Evolutionary conservation across 2,113 vertebrate genomes (phyloP).

Genomic region (Chinchilla lanigera): DNA sequence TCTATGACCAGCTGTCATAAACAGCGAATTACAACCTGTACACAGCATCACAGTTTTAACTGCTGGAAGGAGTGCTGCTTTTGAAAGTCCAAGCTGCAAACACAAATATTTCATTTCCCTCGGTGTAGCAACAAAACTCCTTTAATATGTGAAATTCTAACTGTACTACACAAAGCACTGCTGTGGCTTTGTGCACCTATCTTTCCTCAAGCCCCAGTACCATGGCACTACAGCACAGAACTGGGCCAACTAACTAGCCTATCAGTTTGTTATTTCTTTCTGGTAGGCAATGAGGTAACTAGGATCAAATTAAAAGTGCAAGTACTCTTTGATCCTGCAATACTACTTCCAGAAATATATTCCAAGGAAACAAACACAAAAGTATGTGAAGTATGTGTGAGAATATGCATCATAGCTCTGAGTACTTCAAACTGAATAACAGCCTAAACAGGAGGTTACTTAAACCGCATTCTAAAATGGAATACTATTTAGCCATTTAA

Average conservation of each 20-base stretch:
- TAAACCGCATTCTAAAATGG: constrained; percentile 49
- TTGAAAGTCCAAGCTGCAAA: constrained; percentile 28
- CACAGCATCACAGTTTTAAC: not conserved
- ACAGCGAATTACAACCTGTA: not conserved
- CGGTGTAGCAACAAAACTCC: not conserved
- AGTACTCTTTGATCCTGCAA: not conserved
- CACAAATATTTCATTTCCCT: not conserved
- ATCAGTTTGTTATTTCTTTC: constrained; percentile 9
- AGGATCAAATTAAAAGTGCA: constrained; percentile 33
- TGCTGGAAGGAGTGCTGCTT: not conserved
- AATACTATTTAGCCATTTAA: not conserved
- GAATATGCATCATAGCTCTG: not conserved
- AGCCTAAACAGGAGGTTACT: not conserved
- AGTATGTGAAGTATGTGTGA: not conserved
- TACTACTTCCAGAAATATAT: constrained; percentile 17
- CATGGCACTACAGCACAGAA: not conserved
- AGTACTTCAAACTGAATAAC: not conserved
- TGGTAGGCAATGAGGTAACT: not conserved
- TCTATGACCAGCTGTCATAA: not conserved
- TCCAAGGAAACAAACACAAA: constrained; percentile 48
- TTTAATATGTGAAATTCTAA: not conserved
- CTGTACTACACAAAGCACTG: not conserved
- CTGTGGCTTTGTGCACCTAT: not conserved
- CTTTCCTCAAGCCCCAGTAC: not conserved
- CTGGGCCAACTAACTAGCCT: not conserved